phyloP scores from a whole-genome alignment of 2,888 invertebrate genomes.

The Lydus trimaculatus region DNA sequence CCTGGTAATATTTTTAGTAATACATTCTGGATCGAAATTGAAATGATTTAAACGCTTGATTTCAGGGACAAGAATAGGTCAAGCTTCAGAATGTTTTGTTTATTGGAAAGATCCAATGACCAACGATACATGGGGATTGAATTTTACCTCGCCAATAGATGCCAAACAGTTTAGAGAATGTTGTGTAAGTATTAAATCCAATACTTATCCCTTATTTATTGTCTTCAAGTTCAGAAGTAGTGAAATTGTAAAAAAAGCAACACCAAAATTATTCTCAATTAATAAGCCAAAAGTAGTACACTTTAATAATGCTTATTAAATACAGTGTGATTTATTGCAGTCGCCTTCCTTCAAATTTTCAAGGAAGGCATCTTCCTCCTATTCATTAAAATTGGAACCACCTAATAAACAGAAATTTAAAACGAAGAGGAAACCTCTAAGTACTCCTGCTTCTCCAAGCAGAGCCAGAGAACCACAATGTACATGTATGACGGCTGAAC shows the following conservation, averaged over 20 bases:
- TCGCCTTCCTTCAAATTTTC: slow-evolving; percentile 98
- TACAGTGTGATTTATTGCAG: slow-evolving; percentile 77
- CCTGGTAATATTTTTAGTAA: slow-evolving; percentile 73
- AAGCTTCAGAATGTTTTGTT: slow-evolving; percentile 98
- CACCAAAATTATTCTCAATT: background rate
- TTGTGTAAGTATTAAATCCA: slow-evolving; percentile 79
- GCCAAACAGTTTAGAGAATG: slow-evolving; percentile 97
- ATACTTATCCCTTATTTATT: background rate
- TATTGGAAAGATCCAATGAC: slow-evolving; percentile 99
- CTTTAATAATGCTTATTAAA: slow-evolving; percentile 56
- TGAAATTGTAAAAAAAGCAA: background rate
- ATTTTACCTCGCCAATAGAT: slow-evolving; percentile 97
- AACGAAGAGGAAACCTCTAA: slow-evolving; percentile 88
- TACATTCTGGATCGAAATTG: background rate
- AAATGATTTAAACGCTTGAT: slow-evolving; percentile 31
- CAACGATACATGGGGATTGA: slow-evolving; percentile 97
- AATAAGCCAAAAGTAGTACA: slow-evolving; percentile 11
- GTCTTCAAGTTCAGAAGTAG: too few species aligned
- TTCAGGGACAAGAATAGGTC: slow-evolving; percentile 93
- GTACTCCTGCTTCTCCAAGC: slow-evolving; percentile 93
- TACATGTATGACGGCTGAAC: slow-evolving; percentile 95
- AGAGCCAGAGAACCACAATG: slow-evolving; percentile 87
- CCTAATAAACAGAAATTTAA: slow-evolving; percentile 87
- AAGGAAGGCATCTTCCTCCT: slow-evolving; percentile 96
- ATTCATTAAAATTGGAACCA: slow-evolving; percentile 93